A percentile compares a stretch with the other conserved stretches of the same genome.
phyloP scores from a whole-genome alignment of 2,113 vertebrate species.

The Diphyllodes magnificus region DNA sequence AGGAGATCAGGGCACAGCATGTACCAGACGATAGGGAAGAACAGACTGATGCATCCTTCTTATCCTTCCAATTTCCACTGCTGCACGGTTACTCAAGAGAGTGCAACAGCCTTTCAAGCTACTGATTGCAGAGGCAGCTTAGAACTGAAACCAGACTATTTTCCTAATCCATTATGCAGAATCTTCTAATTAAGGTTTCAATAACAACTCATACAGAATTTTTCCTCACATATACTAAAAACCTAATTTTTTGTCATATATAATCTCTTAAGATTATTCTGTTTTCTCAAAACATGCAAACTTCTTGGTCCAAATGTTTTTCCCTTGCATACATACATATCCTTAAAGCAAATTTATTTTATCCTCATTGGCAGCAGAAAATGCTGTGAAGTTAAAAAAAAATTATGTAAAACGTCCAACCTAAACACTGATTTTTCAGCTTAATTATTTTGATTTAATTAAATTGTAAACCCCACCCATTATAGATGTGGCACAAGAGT shows the following conservation, averaged over 20 bases:
- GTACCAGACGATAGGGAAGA: conserved; percentile 5
- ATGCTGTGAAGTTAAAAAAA: background rate
- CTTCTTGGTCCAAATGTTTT: background rate
- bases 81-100: conserved; percentile 6
- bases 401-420: background rate
- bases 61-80: conserved; percentile 3
- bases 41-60: conserved; percentile 4
- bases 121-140: background rate
- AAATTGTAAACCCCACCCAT: background rate
- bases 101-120: background rate
- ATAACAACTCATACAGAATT: background rate
- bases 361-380: background rate
- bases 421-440: background rate
- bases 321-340: background rate
- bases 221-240: background rate
- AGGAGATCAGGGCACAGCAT: conserved; percentile 25
- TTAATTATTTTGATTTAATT: background rate
- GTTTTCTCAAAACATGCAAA: background rate
- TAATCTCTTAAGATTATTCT: background rate
- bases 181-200: background rate
- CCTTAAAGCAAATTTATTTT: background rate
- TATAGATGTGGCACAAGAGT: background rate
- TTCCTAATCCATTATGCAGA: background rate
- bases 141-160: background rate
- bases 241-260: background rate